phyloP scores from a whole-genome alignment of 2,888 invertebrate species.

The Xestobium rufovillosum region DNA sequence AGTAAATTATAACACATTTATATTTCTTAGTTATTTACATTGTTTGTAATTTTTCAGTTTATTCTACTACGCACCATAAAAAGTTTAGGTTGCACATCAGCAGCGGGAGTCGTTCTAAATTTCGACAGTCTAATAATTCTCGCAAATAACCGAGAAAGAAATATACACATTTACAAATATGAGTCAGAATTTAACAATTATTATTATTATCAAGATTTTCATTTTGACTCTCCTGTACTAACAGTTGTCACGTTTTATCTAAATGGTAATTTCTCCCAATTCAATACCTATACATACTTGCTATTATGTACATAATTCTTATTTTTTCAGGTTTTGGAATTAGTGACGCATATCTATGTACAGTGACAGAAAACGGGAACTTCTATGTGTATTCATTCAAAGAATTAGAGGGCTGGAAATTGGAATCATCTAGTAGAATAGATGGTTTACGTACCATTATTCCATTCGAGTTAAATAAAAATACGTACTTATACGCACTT shows the following conservation, averaged over 20 bases:
- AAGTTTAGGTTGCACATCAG: slow-evolving; percentile 31
- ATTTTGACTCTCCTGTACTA: slow-evolving; percentile 29
- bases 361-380: slow-evolving; percentile 30
- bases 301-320: slow-evolving; percentile 5
- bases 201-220: slow-evolving; percentile 35
- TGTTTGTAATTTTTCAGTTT: slow-evolving; percentile 31
- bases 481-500: slow-evolving; percentile 34
- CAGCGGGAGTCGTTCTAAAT: slow-evolving; percentile 32
- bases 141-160: slow-evolving; percentile 29
- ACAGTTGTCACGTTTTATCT: slow-evolving; percentile 35
- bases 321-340: slow-evolving; percentile 31
- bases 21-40: slow-evolving; percentile 10
- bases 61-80: slow-evolving; percentile 29
- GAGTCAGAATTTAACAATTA: slow-evolving; percentile 33
- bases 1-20: slow-evolving; percentile 23
- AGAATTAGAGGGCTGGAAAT: slow-evolving; percentile 36
- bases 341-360: slow-evolving; percentile 35
- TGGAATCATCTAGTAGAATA: slow-evolving; percentile 32
- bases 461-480: slow-evolving; percentile 32
- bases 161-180: slow-evolving; percentile 35
- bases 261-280: slow-evolving; percentile 28
- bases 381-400: slow-evolving; percentile 36
- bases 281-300: slow-evolving; percentile 3
- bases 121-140: slow-evolving; percentile 35
- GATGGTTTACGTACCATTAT: slow-evolving; percentile 34